phyloP scores from a whole-genome alignment of 2,888 invertebrate species.

The Blastobasis lacticolella region DNA sequence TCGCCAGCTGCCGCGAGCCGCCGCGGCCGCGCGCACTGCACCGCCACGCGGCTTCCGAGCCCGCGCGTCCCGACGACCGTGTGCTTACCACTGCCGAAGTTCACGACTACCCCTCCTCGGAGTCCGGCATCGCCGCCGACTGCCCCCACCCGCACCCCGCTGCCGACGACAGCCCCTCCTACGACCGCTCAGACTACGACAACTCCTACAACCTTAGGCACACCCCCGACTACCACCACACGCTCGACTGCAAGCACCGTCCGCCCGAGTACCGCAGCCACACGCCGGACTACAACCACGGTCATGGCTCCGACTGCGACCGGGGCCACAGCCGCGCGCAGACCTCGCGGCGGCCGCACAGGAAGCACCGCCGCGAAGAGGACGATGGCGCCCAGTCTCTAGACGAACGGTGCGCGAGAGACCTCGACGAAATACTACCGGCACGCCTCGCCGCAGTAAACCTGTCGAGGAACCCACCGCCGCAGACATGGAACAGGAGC shows the following conservation, averaged over 20 bases:
- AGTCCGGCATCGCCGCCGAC: slow-evolving; percentile 69
- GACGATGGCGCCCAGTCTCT: slow-evolving; percentile 65
- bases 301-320: slow-evolving; percentile 55
- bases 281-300: slow-evolving; percentile 61
- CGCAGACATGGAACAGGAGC: slow-evolving; percentile 76
- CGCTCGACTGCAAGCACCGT: slow-evolving; percentile 56
- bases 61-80: slow-evolving; percentile 63
- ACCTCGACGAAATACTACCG: slow-evolving; percentile 67
- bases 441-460: slow-evolving; percentile 66
- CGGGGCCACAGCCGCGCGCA: slow-evolving; percentile 51
- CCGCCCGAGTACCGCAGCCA: slow-evolving; percentile 57
- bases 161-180: slow-evolving; percentile 64
- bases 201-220: slow-evolving; percentile 58
- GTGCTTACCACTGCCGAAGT: slow-evolving; percentile 64
- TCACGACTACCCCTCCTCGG: slow-evolving; percentile 70
- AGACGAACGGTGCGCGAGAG: slow-evolving; percentile 63
- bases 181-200: slow-evolving; percentile 64
- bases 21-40: slow-evolving; percentile 56
- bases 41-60: slow-evolving; percentile 62
- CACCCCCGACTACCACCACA: slow-evolving; percentile 56
- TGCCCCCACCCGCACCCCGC: slow-evolving; percentile 64
- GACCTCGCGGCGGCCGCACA: slow-evolving; percentile 51
- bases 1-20: slow-evolving; percentile 62
- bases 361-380: slow-evolving; percentile 54
- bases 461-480: slow-evolving; percentile 54